A percentile compares a stretch with the other conserved stretches of the same genome.
Evolutionary conservation across 1,140 invertebrate genomes (phyloP).

Genomic region (Nasonia longicornis): DNA sequence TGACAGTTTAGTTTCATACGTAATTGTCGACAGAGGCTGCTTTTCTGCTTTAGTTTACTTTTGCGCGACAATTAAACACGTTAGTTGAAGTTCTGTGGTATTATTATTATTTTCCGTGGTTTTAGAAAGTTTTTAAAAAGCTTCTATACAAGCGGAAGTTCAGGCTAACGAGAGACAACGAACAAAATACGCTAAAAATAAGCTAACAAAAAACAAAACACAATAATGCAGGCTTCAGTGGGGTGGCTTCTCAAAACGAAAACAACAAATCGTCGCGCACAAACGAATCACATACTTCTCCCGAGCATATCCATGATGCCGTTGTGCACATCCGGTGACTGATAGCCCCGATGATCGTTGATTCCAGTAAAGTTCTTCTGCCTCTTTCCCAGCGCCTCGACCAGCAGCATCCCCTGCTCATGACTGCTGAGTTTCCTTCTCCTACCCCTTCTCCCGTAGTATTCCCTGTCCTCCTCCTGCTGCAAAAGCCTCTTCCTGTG

Average conservation of each 20-base stretch:
- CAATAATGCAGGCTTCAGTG: background rate
- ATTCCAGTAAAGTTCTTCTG: constrained; percentile 64
- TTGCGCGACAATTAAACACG: background rate
- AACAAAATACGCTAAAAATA: no score
- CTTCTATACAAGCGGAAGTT: background rate
- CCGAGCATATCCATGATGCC: constrained; percentile 85
- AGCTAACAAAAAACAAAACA: background rate
- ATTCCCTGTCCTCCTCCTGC: constrained; percentile 61
- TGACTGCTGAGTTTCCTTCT: constrained; percentile 74
- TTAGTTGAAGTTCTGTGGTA: no score
- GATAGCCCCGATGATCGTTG: constrained; percentile 64
- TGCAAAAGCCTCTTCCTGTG: constrained; percentile 49
- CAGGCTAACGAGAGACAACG: background rate
- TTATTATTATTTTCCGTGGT: background rate
- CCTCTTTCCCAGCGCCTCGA: constrained; percentile 79
- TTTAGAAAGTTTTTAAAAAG: background rate
- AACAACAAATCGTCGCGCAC: background rate
- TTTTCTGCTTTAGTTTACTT: background rate
- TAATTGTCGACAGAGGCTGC: background rate
- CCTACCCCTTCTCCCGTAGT: constrained; percentile 57
- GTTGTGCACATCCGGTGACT: constrained; percentile 71
- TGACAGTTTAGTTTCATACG: constrained; percentile 4
- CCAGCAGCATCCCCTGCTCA: constrained; percentile 79
- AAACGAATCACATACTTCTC: constrained; percentile 75
- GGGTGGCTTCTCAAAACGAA: background rate